Evolutionary conservation across 2,888 invertebrate species (phyloP).

Genomic region (Agrilus mali): DNA sequence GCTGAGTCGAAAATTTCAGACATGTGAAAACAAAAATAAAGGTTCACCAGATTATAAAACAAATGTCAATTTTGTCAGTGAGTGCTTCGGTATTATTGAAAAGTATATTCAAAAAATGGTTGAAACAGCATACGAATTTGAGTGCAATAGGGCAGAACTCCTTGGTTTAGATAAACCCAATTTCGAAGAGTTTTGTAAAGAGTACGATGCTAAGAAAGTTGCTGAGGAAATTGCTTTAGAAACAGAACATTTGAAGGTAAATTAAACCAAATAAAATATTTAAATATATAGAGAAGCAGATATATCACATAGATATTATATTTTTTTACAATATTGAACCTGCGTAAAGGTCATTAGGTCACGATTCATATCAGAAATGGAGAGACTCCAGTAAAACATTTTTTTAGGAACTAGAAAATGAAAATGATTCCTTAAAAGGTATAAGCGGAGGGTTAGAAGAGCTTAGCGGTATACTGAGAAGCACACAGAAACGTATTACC

Average conservation of each 20-base stretch:
- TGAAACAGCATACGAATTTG: constrained; percentile 59
- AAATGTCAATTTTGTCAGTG: no score
- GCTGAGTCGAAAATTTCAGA: no score
- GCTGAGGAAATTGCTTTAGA: constrained; percentile 43
- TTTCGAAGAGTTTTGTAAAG: constrained; percentile 50
- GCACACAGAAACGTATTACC: constrained; percentile 78
- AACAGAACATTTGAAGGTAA: constrained; percentile 37
- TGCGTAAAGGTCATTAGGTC: no score
- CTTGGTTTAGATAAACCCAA: constrained; percentile 58
- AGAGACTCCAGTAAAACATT: no score
- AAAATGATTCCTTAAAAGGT: constrained; percentile 50
- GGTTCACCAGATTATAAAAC: no score
- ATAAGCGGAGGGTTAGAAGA: constrained; percentile 65
- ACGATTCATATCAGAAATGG: no score
- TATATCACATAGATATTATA: neutral
- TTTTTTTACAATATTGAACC: no score
- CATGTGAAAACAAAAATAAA: no score
- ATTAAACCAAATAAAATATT: neutral
- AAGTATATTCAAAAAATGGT: constrained; percentile 33
- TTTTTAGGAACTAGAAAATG: constrained; percentile 47
- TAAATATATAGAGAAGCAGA: neutral
- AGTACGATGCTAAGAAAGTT: constrained; percentile 34
- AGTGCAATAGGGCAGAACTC: constrained; percentile 66
- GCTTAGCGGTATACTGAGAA: constrained; percentile 63
- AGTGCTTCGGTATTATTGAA: neutral